Evolutionary conservation across 2,797 vertebrate genomes (phyloP).

Genomic region (Acridotheres tristis): DNA sequence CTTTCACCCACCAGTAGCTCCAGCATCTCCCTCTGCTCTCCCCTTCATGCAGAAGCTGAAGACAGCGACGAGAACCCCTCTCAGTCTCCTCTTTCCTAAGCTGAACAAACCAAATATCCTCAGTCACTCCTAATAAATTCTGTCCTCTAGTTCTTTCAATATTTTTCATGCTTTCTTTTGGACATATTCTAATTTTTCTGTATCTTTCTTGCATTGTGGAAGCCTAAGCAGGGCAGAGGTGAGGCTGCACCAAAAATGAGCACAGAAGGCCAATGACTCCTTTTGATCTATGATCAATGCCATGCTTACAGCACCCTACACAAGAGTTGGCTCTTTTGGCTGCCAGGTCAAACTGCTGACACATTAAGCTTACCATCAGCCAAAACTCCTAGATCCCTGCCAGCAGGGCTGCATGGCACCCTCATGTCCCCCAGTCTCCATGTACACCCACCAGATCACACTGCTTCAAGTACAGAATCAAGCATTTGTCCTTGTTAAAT

Average conservation of each 20-base stretch:
- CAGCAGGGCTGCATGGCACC: not conserved
- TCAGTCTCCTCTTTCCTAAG: not conserved
- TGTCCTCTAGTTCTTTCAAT: not conserved
- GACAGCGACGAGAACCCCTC: not conserved
- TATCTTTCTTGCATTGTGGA: not conserved
- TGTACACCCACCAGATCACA: not conserved
- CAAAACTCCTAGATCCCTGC: not conserved
- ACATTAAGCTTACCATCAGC: fast-evolving
- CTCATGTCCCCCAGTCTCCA: not conserved
- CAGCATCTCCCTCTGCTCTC: not conserved
- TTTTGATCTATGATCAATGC: not conserved
- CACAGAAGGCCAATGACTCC: not conserved
- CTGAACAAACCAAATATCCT: not conserved
- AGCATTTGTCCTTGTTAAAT: not conserved
- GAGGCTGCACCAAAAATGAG: not conserved
- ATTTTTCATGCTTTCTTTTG: not conserved
- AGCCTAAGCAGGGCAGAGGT: not conserved
- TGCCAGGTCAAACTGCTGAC: not conserved
- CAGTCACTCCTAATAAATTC: not conserved
- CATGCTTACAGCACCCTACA: not conserved
- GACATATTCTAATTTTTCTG: not conserved
- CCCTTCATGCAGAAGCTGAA: not conserved
- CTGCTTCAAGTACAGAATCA: not conserved
- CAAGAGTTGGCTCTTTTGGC: not conserved
- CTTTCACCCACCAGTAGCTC: not conserved